A percentile compares a stretch with the other conserved stretches of the same genome.
Conservation (phyloP, 2,797 vertebrate genomes). For the Pelochelys cantorii region DNA sequence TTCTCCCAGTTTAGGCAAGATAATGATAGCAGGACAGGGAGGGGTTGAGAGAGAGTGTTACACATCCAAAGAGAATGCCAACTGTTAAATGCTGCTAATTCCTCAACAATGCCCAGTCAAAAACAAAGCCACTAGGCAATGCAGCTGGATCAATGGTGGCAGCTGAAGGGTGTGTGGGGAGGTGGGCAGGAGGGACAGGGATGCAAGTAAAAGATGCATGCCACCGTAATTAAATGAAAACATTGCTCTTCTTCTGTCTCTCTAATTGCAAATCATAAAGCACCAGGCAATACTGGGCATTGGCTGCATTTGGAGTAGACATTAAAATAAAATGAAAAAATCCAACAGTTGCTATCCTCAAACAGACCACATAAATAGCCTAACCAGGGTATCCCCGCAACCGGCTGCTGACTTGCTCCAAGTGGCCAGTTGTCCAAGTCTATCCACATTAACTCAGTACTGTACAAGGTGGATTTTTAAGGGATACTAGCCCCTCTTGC, state of each 20-base stretch:
- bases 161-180: background rate
- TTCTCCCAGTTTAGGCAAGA: background rate
- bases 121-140: background rate
- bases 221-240: background rate
- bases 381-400: background rate
- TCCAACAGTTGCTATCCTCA: background rate
- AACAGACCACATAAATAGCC: background rate
- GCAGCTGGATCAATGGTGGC: background rate
- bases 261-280: background rate
- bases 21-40: fast-evolving
- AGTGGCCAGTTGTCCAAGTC: background rate
- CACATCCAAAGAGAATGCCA: background rate
- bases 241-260: background rate
- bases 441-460: background rate
- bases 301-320: background rate
- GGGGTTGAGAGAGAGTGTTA: background rate
- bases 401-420: background rate
- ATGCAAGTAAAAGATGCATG: background rate
- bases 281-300: fast-evolving
- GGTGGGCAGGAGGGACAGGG: background rate
- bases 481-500: fast-evolving
- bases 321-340: background rate
- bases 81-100: background rate
- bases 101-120: background rate
- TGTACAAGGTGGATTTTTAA: background rate